Percentiles rank a stretch among this genome's conserved stretches.
phyloP scores from a whole-genome alignment of 2,113 vertebrate genomes.

The Axis porcinus region DNA sequence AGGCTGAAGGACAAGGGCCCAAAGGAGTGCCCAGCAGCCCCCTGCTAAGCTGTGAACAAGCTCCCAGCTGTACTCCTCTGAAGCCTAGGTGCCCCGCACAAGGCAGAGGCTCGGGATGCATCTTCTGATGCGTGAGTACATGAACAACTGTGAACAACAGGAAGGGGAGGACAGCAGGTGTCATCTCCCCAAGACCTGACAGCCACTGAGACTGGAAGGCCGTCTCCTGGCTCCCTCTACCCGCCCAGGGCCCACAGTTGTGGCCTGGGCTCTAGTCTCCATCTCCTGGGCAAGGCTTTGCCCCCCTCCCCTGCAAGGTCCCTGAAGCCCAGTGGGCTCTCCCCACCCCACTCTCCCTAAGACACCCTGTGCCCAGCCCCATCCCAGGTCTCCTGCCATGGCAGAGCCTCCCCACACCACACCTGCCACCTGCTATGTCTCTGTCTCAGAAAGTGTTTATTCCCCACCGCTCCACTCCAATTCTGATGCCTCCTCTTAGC shows the following conservation, averaged over 20 bases:
- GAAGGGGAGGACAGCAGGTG: background rate
- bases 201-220: background rate
- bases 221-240: background rate
- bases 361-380: background rate
- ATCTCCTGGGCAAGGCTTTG: background rate
- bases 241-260: background rate
- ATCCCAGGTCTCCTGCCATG: background rate
- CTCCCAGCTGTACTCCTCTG: no score
- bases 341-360: background rate
- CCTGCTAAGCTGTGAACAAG: background rate
- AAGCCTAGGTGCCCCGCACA: rapidly evolving
- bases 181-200: rapidly evolving
- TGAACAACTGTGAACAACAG: background rate
- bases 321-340: background rate
- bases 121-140: rapidly evolving
- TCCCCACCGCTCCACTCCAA: background rate
- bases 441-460: background rate
- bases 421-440: rapidly evolving
- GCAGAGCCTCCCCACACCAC: background rate
- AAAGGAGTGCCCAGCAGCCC: no score
- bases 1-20: background rate
- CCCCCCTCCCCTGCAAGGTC: background rate
- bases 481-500: background rate
- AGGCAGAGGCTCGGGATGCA: background rate
- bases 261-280: background rate